A percentile compares a stretch with the other conserved stretches of the same genome.
Conservation (phyloP, 2,888 invertebrate genomes). For the Matsumyia berberina region DNA sequence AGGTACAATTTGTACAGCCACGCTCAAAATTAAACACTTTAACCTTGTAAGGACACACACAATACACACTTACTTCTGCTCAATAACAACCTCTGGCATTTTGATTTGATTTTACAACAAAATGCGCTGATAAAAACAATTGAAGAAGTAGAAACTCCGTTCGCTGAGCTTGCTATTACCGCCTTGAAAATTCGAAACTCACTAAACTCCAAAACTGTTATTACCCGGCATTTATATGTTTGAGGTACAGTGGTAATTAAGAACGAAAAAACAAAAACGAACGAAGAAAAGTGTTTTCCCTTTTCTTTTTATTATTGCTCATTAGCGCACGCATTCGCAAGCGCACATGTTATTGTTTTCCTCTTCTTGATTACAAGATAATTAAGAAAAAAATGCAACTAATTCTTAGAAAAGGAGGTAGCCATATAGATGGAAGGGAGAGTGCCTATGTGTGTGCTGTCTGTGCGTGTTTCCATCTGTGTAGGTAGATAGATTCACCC, state of each 20-base stretch:
- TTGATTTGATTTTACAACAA: background rate
- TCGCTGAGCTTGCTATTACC: conserved; percentile 30
- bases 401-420: conserved; percentile 12
- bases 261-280: conserved; percentile 29
- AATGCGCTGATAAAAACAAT: conserved; percentile 23
- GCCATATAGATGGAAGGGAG: background rate
- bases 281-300: no score
- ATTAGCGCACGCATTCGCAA: conserved; percentile 27
- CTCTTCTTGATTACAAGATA: background rate
- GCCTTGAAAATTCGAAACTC: conserved; percentile 30
- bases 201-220: conserved; percentile 41
- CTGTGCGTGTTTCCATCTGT: background rate
- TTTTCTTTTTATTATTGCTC: conserved; percentile 4
- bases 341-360: conserved; percentile 40
- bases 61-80: conserved; percentile 29
- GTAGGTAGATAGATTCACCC: conserved; percentile 17
- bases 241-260: background rate
- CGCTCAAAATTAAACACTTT: background rate
- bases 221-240: conserved; percentile 55
- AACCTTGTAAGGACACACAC: no score
- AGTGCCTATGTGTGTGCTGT: background rate
- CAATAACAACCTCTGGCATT: conserved; percentile 41
- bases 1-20: no score
- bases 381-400: conserved; percentile 13
- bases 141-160: conserved; percentile 39